These are phyloP conservation scores for Pao palembangensis DNA, from an alignment of 2,113 vertebrate species.

Conservation along the genomic window DNA sequence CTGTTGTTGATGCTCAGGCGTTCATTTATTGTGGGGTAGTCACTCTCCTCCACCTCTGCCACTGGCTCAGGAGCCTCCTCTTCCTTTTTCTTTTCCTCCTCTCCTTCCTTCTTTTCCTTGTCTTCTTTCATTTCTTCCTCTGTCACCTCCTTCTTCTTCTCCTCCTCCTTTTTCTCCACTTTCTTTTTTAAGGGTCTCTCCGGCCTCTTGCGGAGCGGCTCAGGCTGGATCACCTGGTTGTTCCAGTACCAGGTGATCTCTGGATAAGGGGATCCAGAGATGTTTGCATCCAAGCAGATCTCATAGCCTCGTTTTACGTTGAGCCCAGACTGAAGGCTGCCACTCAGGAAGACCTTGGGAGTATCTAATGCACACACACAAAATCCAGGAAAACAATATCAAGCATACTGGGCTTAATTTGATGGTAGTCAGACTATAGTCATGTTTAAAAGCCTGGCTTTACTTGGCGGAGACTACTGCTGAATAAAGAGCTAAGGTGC, in stretches of 20 bases:
- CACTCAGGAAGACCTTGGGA: constrained; percentile 90
- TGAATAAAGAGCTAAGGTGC: no score
- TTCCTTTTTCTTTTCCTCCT: constrained; percentile 19
- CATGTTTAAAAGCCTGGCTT: no score
- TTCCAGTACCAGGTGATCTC: constrained; percentile 91
- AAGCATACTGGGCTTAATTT: no score
- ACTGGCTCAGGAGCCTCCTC: constrained; percentile 49
- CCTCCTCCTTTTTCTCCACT: constrained; percentile 70
- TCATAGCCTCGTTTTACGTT: constrained; percentile 85
- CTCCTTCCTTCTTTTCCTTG: constrained; percentile 23
- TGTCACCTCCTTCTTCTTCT: constrained; percentile 65
- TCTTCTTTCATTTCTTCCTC: constrained; percentile 39
- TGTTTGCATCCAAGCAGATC: constrained; percentile 85
- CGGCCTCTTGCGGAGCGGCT: constrained; percentile 85
- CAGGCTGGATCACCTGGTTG: constrained; percentile 82
- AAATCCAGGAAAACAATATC: no score
- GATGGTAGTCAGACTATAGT: no score
- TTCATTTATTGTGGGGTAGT: constrained; percentile 84
- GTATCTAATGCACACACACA: constrained; percentile 72
- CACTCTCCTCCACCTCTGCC: constrained; percentile 74
- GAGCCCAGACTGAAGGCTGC: constrained; percentile 85
- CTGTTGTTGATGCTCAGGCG: constrained; percentile 84
- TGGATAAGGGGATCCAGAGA: constrained; percentile 93
- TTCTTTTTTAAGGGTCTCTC: constrained; percentile 78
- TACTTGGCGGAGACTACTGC: no score